These are phyloP conservation scores for Chloebia gouldiae DNA, from an alignment of 2,113 vertebrate genomes.

Conservation along the genomic window DNA sequence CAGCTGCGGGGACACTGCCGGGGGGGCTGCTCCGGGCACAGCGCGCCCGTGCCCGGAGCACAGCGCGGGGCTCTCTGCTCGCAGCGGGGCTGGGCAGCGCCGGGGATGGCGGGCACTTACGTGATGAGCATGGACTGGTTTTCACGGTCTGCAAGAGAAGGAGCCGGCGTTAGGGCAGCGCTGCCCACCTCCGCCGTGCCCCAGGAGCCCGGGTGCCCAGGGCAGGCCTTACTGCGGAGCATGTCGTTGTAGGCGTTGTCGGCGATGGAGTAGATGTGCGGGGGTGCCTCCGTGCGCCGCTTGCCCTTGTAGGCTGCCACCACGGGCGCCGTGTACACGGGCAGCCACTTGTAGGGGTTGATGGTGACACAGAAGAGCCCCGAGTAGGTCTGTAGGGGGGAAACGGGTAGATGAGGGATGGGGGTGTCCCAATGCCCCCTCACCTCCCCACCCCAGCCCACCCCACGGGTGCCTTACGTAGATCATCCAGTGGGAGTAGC, in stretches of 20 bases:
- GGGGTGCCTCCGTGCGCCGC: slow-evolving; percentile 83
- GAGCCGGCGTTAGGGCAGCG: background rate
- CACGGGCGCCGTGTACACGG: slow-evolving; percentile 84
- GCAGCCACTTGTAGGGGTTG: slow-evolving; percentile 97
- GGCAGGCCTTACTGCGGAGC: slow-evolving; percentile 81
- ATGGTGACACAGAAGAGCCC: slow-evolving; percentile 94
- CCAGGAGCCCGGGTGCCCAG: accelerated
- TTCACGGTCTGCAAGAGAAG: slow-evolving; percentile 84
- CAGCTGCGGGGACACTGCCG: background rate
- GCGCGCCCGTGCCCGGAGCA: background rate
- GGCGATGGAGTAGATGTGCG: slow-evolving; percentile 90
- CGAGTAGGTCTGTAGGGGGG: slow-evolving; percentile 84
- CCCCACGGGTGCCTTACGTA: slow-evolving; percentile 72
- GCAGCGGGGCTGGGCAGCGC: background rate
- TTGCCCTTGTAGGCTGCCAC: slow-evolving; percentile 92
- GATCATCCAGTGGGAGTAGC: slow-evolving; percentile 92
- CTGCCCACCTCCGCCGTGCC: accelerated
- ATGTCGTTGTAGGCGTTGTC: slow-evolving; percentile 94
- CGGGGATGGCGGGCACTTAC: slow-evolving; percentile 74
- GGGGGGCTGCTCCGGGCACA: background rate
- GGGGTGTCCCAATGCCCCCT: accelerated
- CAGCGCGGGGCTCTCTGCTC: accelerated
- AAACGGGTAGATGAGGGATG: accelerated
- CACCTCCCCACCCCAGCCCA: accelerated
- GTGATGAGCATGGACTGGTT: slow-evolving; percentile 98